Evolutionary conservation across 2,797 vertebrate genomes (phyloP).

Genomic region (Spheniscus humboldti): DNA sequence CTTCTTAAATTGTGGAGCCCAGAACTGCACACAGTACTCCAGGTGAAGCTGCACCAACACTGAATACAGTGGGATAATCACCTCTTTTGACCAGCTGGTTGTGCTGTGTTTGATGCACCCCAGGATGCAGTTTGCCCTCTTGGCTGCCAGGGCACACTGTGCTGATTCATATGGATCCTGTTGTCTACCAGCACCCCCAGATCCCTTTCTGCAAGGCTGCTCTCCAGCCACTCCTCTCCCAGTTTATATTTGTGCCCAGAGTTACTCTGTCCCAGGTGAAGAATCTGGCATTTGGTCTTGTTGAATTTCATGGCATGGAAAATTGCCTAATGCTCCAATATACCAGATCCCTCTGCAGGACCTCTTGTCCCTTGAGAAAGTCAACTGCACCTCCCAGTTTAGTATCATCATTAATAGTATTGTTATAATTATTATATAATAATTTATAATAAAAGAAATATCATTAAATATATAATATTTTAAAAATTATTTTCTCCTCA

Average conservation of each 20-base stretch:
- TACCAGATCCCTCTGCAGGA: background rate
- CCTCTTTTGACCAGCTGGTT: background rate
- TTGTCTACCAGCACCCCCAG: rapidly evolving
- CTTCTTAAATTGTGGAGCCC: too few relatives aligned
- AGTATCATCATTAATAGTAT: background rate
- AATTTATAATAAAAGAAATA: background rate
- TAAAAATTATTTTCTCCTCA: background rate
- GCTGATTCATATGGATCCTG: background rate
- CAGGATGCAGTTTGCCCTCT: rapidly evolving
- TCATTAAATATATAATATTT: background rate
- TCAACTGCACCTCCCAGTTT: background rate
- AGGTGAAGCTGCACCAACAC: background rate
- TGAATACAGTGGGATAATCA: background rate
- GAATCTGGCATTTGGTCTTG: background rate
- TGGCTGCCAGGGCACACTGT: background rate
- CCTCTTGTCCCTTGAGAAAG: background rate
- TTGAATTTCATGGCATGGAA: background rate
- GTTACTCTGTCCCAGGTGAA: background rate
- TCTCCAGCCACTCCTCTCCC: background rate
- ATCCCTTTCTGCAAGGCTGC: background rate
- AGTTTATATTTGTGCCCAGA: background rate
- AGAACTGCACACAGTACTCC: too few relatives aligned
- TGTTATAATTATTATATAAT: too few relatives aligned
- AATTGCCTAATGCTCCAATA: background rate
- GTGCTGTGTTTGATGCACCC: background rate